These are phyloP conservation scores for Toxotes jaculatrix DNA, from an alignment of 2,113 vertebrate genomes.

Conservation along the genomic window DNA sequence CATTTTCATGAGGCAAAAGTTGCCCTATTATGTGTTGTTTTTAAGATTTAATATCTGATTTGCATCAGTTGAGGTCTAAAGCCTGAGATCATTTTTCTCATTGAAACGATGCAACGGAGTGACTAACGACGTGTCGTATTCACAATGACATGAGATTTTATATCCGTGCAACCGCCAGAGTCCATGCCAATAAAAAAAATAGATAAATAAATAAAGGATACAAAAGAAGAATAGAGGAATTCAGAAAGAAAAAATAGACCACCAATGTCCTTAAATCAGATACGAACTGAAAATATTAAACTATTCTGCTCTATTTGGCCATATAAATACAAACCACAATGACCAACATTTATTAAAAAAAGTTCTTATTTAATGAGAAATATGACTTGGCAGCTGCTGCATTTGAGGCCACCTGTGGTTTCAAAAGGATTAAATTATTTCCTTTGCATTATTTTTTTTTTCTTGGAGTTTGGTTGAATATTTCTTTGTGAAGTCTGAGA, in stretches of 20 bases:
- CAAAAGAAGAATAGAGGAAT: slow-evolving; percentile 34
- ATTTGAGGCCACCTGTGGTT: slow-evolving; percentile 5
- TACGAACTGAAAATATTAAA: slow-evolving; percentile 7
- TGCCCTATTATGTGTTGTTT: slow-evolving; percentile 6
- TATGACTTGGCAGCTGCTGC: background rate
- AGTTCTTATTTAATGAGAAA: background rate
- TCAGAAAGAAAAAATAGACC: slow-evolving; percentile 10
- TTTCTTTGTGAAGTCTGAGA: slow-evolving; percentile 42
- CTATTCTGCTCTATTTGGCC: background rate
- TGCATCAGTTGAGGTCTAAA: slow-evolving; percentile 52
- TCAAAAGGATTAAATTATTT: slow-evolving; percentile 32
- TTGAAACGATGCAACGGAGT: slow-evolving; percentile 31
- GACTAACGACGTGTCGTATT: slow-evolving; percentile 45
- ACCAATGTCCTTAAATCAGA: slow-evolving; percentile 23
- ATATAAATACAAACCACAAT: background rate
- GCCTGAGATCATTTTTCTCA: slow-evolving; percentile 49
- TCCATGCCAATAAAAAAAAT: slow-evolving; percentile 2
- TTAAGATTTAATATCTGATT: slow-evolving; percentile 28
- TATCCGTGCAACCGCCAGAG: slow-evolving; percentile 14
- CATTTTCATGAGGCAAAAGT: slow-evolving; percentile 15
- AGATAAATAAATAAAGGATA: background rate
- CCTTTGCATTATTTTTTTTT: slow-evolving; percentile 26
- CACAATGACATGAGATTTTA: slow-evolving; percentile 40
- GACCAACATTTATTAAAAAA: background rate
- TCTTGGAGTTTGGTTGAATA: slow-evolving; percentile 29